Percentiles rank a stretch among this genome's conserved stretches.
Evolutionary conservation across 37 sponge, comb jelly and placozoan genomes (phyloP).

Genomic region (Theonella swinhoei): DNA sequence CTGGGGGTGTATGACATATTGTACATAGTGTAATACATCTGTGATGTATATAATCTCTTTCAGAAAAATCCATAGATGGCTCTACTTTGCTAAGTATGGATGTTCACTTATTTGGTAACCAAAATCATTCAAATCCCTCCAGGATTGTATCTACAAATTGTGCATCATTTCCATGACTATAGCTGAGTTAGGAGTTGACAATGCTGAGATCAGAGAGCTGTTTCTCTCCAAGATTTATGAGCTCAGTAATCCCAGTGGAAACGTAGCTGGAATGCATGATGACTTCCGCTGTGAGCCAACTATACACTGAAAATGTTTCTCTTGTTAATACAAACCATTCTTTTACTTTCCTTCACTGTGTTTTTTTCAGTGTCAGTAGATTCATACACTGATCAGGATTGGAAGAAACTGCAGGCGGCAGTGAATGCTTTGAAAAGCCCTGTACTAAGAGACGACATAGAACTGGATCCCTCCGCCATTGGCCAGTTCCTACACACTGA

Average conservation of each 20-base stretch:
- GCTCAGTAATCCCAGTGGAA: constrained; percentile 48
- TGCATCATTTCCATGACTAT: background rate
- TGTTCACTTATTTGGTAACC: constrained; percentile 34
- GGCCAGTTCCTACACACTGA: constrained; percentile 38
- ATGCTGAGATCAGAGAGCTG: constrained; percentile 52
- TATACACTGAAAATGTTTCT: background rate
- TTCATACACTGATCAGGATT: constrained; percentile 44
- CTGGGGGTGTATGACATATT: background rate
- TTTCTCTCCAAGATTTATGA: constrained; percentile 66
- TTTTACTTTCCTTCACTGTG: background rate
- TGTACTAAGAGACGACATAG: constrained; percentile 2
- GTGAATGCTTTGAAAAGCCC: constrained; percentile 35
- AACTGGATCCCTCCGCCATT: constrained; percentile 45
- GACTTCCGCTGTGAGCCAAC: background rate
- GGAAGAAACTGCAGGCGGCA: constrained; percentile 66
- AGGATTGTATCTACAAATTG: background rate
- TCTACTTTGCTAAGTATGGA: constrained; percentile 34
- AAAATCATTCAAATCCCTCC: too few relatives aligned
- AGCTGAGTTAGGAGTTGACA: constrained; percentile 66
- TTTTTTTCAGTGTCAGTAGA: constrained; percentile 20
- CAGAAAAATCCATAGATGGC: constrained; percentile 19
- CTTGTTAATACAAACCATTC: background rate
- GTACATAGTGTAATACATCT: background rate
- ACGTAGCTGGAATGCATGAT: background rate
- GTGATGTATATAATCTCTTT: background rate